Base-by-base conservation (phyloP, 2,888 invertebrate genomes). In the Bombylius discolor region DNA sequence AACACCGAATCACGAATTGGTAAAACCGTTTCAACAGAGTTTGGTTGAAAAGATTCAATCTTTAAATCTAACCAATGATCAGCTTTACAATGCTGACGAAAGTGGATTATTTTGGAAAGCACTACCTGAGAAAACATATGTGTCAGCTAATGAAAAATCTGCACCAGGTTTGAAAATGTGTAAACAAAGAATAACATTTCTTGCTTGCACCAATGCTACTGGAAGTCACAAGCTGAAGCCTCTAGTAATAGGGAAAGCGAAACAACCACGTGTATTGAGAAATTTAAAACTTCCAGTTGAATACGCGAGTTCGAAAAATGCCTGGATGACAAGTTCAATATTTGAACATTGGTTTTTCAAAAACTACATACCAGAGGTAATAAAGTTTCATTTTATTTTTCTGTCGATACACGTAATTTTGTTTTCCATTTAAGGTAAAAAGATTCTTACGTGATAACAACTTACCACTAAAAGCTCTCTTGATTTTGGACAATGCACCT, bases 221-320 rank as follows among this genome's bases (percentile, higher is more conserved):
- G 64, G 62, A n/a, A 47, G 53, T 36, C 61, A 64, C 54, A 64
- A 65, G 58, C 34, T 63, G 8, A 57, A 53, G 49, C 56, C 59
- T n/a, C 52, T 64, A n/a, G 56, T 61, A 31, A 59, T 61, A 44
- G 62, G 62, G 12, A 59, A 60, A 45, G 54, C 59, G 9, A 59
- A 57, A 14, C 61, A 60, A 51, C 57, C 62, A 13, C 47, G 59
- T 12, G 45, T 53, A 7, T 58, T 61, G 23, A 52, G 50, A 53
- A 58, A 60, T 55, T 42, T 44, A 57, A 12, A 56, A 50, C 5
- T 45, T 59, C 47, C 58, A 55, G 56, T 64, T 55, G 54, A 58
- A 31, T 56, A 58, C 36, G 46, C 53, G 49, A 47, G 34, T 14
- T 52, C 46, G 32, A 57, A 58, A 52, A 56, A 45, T 9, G 59